A percentile compares a stretch with the other conserved stretches of the same genome.
phyloP scores from a whole-genome alignment of 2,888 invertebrate genomes.

The Drosophila sordidapex region DNA sequence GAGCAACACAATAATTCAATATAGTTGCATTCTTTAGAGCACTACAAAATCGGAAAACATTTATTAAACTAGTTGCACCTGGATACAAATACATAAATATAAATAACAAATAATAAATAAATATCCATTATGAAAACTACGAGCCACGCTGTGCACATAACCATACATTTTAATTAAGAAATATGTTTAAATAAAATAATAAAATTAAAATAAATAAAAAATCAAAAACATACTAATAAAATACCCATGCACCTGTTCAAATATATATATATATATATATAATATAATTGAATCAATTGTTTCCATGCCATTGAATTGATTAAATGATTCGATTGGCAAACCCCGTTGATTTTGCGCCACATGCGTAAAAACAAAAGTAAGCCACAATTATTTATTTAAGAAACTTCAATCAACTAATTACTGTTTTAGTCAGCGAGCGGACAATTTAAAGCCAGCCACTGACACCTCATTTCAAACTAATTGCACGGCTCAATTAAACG shows the following conservation, averaged over 20 bases:
- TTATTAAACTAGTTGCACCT: background rate
- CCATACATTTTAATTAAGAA: background rate
- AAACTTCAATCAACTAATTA: conserved; percentile 1
- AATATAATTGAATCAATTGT: background rate
- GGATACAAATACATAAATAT: background rate
- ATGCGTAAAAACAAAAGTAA: background rate
- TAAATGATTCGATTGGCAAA: background rate
- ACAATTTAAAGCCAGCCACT: background rate
- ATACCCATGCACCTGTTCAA: background rate
- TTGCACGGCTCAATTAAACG: background rate
- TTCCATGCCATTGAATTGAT: background rate
- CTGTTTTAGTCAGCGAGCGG: background rate
- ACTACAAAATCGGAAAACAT: background rate
- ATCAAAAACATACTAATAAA: background rate
- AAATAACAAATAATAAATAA: too few species aligned
- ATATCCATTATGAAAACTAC: background rate
- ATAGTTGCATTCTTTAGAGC: background rate
- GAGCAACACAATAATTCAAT: background rate
- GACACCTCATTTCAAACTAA: background rate
- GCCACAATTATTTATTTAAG: background rate
- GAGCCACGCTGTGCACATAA: background rate
- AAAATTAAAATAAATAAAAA: background rate
- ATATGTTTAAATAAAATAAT: background rate
- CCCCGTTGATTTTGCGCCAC: background rate
- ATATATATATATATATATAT: background rate